Evolutionary conservation across 2,888 invertebrate species (phyloP).

Genomic region (Zhuqinia jingwanae): DNA sequence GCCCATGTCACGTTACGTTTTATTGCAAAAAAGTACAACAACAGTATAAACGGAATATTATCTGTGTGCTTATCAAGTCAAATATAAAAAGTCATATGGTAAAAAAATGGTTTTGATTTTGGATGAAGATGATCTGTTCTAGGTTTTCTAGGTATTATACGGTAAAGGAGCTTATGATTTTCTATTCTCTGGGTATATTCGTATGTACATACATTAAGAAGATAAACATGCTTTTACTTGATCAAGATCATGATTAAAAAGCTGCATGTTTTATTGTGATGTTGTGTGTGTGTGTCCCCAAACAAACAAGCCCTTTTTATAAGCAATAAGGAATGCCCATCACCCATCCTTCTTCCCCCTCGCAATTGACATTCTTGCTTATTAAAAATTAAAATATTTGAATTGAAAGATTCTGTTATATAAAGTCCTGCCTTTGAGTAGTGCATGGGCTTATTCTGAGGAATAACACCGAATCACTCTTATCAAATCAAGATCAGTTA

Average conservation of each 20-base stretch:
- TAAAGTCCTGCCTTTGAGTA: not conserved
- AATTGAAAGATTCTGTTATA: not conserved
- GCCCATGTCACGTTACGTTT: conserved; percentile 27
- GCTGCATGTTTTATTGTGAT: not conserved
- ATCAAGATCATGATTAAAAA: conserved; percentile 14
- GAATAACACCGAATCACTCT: not conserved
- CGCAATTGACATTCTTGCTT: conserved; percentile 20
- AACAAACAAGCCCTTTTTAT: not conserved
- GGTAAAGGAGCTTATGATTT: too few relatives aligned
- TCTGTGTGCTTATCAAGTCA: not conserved
- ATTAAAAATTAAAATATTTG: conserved; percentile 35
- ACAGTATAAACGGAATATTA: too few relatives aligned
- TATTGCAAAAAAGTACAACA: not conserved
- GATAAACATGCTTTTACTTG: not conserved
- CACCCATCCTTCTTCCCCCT: too few relatives aligned
- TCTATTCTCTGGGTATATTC: too few relatives aligned
- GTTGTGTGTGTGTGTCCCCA: not conserved
- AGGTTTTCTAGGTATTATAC: not conserved
- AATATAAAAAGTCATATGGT: not conserved
- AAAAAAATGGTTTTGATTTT: conserved; percentile 1
- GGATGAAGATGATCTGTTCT: not conserved
- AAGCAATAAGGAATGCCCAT: too few relatives aligned
- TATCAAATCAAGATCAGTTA: conserved; percentile 25
- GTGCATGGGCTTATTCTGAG: not conserved
- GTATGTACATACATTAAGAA: too few relatives aligned